Conservation (phyloP, 2,113 vertebrate genomes). For the Chlamydotis undulata region DNA sequence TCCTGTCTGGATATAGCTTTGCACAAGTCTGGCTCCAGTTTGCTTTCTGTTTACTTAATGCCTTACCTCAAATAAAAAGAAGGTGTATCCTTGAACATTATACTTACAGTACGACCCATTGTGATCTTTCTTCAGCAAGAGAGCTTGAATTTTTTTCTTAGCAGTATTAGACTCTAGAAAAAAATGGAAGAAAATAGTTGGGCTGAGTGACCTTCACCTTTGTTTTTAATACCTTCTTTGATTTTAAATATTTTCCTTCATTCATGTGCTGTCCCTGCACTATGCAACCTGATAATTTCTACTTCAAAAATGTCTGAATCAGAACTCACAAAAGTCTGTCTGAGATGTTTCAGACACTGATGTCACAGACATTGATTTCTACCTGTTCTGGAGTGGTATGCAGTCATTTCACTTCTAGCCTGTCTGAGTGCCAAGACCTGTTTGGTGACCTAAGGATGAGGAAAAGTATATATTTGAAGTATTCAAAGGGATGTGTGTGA, state of each 20-base stretch:
- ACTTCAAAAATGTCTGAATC: background rate
- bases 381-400: background rate
- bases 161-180: background rate
- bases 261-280: background rate
- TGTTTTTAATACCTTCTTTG: background rate
- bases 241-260: background rate
- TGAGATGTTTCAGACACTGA: background rate
- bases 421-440: background rate
- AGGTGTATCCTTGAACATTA: slow-evolving; percentile 20
- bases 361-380: background rate
- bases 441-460: background rate
- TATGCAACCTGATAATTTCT: background rate
- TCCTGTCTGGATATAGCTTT: background rate
- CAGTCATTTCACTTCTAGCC: background rate
- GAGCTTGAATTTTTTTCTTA: background rate
- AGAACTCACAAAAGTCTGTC: background rate
- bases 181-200: background rate
- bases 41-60: slow-evolving; percentile 29
- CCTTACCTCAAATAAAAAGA: background rate
- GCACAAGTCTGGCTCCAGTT: background rate
- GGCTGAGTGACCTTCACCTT: background rate
- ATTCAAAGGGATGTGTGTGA: background rate
- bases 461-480: background rate
- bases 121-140: background rate
- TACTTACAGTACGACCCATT: rapidly evolving